Evolutionary conservation across 2,888 invertebrate species (phyloP).

Genomic region (Tillus elongatus): DNA sequence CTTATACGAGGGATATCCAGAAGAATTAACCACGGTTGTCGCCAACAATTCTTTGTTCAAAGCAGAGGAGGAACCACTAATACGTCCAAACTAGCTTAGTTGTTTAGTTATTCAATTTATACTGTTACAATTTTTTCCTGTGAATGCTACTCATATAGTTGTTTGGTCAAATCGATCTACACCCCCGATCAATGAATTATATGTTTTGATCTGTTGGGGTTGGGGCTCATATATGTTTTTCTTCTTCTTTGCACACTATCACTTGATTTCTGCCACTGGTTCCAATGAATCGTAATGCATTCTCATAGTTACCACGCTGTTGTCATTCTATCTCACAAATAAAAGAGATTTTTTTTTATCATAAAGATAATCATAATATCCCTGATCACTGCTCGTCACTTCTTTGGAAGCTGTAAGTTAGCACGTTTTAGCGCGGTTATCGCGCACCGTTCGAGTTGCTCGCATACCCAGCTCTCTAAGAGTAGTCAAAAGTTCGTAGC

Average conservation of each 20-base stretch:
- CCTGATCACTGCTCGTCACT: slow-evolving; percentile 4
- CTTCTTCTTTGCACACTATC: slow-evolving; percentile 5
- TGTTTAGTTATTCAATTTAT: too few relatives aligned
- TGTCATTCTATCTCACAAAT: slow-evolving; percentile 7
- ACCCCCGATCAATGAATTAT: slow-evolving; percentile 17
- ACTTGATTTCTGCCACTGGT: slow-evolving; percentile 4
- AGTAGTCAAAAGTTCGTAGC: not conserved
- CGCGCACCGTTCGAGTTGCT: not conserved
- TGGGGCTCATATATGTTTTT: slow-evolving; percentile 8
- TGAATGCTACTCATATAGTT: too few relatives aligned
- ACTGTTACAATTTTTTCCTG: too few relatives aligned
- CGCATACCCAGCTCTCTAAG: not conserved
- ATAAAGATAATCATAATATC: slow-evolving; percentile 5
- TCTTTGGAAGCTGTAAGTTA: not conserved
- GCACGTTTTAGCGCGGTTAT: not conserved
- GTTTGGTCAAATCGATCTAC: slow-evolving; percentile 17
- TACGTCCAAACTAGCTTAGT: too few relatives aligned
- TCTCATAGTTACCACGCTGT: slow-evolving; percentile 5
- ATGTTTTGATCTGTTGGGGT: slow-evolving; percentile 13
- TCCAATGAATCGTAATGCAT: slow-evolving; percentile 4
- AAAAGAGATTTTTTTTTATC: slow-evolving; percentile 3
- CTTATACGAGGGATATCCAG: too few relatives aligned
- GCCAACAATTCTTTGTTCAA: too few relatives aligned
- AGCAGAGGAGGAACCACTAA: too few relatives aligned
- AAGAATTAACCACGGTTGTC: too few relatives aligned